Evolutionary conservation across 2,888 invertebrate species (phyloP).

Genomic region (Lypha dubia): DNA sequence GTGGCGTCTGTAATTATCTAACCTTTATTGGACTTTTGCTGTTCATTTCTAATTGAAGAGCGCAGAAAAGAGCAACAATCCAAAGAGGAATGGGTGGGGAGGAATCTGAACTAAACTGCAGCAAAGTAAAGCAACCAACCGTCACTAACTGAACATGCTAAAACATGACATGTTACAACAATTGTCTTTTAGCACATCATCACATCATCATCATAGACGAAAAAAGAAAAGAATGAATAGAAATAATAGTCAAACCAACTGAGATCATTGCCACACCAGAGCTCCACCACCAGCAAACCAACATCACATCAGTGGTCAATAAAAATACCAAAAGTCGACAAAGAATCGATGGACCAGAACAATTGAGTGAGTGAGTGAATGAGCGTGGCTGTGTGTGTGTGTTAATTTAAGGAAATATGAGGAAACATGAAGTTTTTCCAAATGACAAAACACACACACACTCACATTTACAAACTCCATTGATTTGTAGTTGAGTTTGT

Average conservation of each 20-base stretch:
- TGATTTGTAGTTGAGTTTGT: constrained; percentile 1
- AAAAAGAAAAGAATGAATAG: not conserved
- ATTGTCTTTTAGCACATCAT: constrained; percentile 71
- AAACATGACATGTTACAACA: constrained; percentile 72
- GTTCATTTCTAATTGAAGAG: constrained; percentile 55
- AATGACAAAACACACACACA: constrained; percentile 31
- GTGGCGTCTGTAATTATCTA: constrained; percentile 75
- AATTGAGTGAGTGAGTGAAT: constrained; percentile 1
- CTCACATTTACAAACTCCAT: constrained; percentile 12
- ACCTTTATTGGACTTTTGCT: constrained; percentile 67
- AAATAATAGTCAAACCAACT: not conserved
- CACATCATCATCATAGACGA: constrained; percentile 47
- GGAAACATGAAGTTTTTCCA: constrained; percentile 50
- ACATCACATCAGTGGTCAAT: constrained; percentile 44
- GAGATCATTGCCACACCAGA: constrained; percentile 44
- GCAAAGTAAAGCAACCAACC: constrained; percentile 29
- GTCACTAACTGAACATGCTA: constrained; percentile 63
- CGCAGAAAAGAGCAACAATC: not conserved
- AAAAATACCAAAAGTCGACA: constrained; percentile 58
- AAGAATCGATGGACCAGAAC: constrained; percentile 45
- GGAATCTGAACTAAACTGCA: not conserved
- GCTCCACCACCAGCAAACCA: constrained; percentile 15
- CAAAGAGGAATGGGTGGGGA: not conserved
- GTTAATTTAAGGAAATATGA: constrained; percentile 45
- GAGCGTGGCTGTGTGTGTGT: constrained; percentile 22